These are phyloP conservation scores for Melieria crassipennis DNA, from an alignment of 2,888 invertebrate species.

Conservation along the genomic window DNA sequence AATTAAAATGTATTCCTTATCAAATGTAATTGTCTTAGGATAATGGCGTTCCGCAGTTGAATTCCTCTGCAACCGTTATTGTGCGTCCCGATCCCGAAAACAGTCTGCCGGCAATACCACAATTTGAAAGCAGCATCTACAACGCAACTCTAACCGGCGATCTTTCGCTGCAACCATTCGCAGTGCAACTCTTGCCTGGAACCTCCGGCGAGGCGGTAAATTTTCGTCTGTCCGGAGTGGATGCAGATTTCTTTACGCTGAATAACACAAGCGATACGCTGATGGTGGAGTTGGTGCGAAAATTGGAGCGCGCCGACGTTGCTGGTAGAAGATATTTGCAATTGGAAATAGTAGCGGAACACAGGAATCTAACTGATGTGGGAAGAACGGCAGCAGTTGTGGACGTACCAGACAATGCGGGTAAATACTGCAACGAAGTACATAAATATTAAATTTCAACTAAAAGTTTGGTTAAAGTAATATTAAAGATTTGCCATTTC, in stretches of 20 bases:
- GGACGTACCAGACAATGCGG: conserved; percentile 37
- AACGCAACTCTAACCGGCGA: conserved; percentile 33
- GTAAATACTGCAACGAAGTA: conserved; percentile 27
- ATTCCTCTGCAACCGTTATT: conserved; percentile 40
- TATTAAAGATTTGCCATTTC: not conserved
- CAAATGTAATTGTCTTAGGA: conserved; percentile 39
- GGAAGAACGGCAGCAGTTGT: conserved; percentile 42
- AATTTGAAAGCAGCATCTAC: conserved; percentile 40
- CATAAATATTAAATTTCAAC: too few relatives aligned
- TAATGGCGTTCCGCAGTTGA: conserved; percentile 43
- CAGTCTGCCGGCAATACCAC: conserved; percentile 43
- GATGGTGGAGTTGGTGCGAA: conserved; percentile 28
- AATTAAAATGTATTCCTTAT: not conserved
- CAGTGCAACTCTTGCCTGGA: conserved; percentile 34
- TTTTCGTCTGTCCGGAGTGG: conserved; percentile 37
- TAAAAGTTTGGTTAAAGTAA: not conserved
- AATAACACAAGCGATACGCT: conserved; percentile 33
- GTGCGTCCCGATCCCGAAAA: conserved; percentile 42
- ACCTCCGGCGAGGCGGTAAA: conserved; percentile 43
- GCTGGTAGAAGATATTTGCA: conserved; percentile 35
- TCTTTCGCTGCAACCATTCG: conserved; percentile 36
- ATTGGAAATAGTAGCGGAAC: conserved; percentile 43
- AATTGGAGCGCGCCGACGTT: conserved; percentile 36
- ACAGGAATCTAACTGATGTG: conserved; percentile 36
- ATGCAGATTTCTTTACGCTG: conserved; percentile 40